These are phyloP conservation scores for Sebastes minor DNA, from an alignment of 2,797 vertebrate genomes.

Conservation along the genomic window DNA sequence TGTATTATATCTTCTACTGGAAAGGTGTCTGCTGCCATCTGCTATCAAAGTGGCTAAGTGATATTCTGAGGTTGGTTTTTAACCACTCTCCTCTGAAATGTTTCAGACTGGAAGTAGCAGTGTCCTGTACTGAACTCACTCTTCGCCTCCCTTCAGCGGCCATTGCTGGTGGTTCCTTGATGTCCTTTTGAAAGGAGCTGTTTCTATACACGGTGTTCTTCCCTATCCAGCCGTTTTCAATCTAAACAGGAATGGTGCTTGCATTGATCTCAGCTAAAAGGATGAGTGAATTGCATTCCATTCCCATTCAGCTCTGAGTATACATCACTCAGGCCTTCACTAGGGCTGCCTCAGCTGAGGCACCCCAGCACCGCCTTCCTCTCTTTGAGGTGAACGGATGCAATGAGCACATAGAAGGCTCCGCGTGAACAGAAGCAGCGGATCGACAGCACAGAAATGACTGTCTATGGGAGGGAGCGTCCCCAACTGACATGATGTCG, in stretches of 20 bases:
- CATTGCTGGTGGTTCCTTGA: not conserved
- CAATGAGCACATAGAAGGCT: too few species aligned
- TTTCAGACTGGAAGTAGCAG: not conserved
- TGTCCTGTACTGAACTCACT: not conserved
- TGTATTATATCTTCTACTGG: not conserved
- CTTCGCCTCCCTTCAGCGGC: not conserved
- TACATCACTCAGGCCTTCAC: not conserved
- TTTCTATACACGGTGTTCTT: not conserved
- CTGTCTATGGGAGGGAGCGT: too few species aligned
- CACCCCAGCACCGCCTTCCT: too few species aligned
- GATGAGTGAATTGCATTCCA: not conserved
- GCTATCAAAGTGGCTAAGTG: constrained; percentile 25
- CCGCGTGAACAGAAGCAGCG: too few species aligned
- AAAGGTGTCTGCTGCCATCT: constrained; percentile 29
- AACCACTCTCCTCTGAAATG: not conserved
- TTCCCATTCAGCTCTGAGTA: not conserved
- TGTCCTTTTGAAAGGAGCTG: not conserved
- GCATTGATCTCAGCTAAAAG: not conserved
- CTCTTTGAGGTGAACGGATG: too few species aligned
- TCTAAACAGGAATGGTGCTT: not conserved
- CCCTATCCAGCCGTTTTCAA: not conserved
- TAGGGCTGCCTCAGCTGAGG: too few species aligned
- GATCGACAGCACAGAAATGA: too few species aligned
- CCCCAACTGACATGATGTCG: too few species aligned
- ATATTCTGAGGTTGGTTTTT: constrained; percentile 17